These are phyloP conservation scores for Lutra lutra DNA, from an alignment of 2,797 vertebrate species.

Conservation along the genomic window DNA sequence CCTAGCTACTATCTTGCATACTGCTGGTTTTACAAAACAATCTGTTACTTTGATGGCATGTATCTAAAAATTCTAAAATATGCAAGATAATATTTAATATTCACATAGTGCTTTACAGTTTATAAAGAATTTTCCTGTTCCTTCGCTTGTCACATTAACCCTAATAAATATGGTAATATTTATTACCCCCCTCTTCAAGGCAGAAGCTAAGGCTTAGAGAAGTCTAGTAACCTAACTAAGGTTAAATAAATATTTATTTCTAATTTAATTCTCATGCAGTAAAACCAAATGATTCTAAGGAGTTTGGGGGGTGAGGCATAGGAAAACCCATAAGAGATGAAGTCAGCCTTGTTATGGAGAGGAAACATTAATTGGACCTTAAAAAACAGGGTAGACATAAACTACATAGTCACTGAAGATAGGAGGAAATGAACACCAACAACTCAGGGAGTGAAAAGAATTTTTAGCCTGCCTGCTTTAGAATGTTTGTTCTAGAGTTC, in stretches of 20 bases:
- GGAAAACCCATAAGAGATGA: background rate
- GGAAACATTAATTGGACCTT: background rate
- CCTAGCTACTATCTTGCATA: background rate
- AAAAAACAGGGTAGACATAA: background rate
- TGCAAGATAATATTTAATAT: background rate
- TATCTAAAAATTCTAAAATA: constrained; percentile 39
- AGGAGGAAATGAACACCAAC: background rate
- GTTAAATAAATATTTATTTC: background rate
- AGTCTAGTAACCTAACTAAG: background rate
- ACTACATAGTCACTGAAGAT: background rate
- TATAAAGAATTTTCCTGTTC: background rate
- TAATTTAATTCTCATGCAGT: background rate
- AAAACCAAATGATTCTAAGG: background rate
- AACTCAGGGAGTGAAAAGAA: background rate
- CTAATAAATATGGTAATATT: background rate
- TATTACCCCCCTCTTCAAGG: background rate
- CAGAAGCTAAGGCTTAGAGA: background rate
- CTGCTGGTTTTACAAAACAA: constrained; percentile 17
- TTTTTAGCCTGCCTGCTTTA: background rate
- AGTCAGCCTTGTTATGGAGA: background rate
- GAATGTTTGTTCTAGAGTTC: background rate
- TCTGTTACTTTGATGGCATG: background rate
- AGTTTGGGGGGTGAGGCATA: background rate
- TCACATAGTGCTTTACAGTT: background rate
- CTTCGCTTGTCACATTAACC: background rate